These are phyloP conservation scores for Phlogophora meticulosa DNA, from an alignment of 2,888 invertebrate genomes.

Conservation along the genomic window DNA sequence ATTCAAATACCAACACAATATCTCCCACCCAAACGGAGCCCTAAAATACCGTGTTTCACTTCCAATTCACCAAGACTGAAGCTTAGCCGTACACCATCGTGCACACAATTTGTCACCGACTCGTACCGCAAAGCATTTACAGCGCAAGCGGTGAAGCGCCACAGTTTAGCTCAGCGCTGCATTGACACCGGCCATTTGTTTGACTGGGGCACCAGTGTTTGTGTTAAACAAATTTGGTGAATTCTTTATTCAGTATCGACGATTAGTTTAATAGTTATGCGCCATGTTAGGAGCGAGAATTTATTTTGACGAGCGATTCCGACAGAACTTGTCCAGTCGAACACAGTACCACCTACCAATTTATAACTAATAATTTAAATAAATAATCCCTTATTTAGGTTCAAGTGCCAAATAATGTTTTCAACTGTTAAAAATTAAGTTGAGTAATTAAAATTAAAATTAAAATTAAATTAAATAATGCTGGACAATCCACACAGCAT, in stretches of 20 bases:
- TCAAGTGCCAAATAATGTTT: too few species aligned
- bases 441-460: too few species aligned
- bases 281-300: slow-evolving; percentile 10
- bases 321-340: too few species aligned
- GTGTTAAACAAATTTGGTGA: slow-evolving; percentile 66
- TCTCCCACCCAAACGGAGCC: not conserved
- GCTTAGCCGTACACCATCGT: slow-evolving; percentile 24
- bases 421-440: too few species aligned
- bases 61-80: slow-evolving; percentile 30
- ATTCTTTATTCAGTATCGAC: slow-evolving; percentile 68
- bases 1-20: slow-evolving; percentile 19
- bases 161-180: slow-evolving; percentile 55
- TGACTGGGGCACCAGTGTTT: slow-evolving; percentile 68
- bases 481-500: too few species aligned
- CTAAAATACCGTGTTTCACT: slow-evolving; percentile 16
- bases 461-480: too few species aligned
- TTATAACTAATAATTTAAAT: too few species aligned
- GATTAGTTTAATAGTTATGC: slow-evolving; percentile 64
- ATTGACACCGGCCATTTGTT: slow-evolving; percentile 70
- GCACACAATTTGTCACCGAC: slow-evolving; percentile 61
- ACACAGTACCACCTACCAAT: too few species aligned
- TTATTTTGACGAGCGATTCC: too few species aligned
- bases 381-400: too few species aligned
- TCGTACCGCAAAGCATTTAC: slow-evolving; percentile 49
- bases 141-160: slow-evolving; percentile 65